Conservation (phyloP, 2,797 vertebrate genomes). For the Graptemys geographica region DNA sequence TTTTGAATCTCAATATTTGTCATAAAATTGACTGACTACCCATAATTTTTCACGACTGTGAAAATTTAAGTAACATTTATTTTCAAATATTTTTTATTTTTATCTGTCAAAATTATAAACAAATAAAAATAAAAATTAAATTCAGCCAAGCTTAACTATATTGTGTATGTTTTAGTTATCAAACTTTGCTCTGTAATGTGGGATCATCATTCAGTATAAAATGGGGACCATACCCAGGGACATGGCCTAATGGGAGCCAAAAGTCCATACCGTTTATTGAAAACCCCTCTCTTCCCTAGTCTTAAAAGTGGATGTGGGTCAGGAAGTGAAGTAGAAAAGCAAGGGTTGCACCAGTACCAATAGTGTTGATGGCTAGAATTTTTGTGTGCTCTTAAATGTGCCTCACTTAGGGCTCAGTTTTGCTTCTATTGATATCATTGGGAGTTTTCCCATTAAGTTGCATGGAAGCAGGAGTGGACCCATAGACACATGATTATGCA, state of each 20-base stretch:
- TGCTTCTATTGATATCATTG: not conserved
- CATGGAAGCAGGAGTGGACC: not conserved
- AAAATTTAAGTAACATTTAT: not conserved
- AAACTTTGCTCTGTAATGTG: accelerated
- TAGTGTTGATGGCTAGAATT: not conserved
- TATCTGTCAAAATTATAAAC: not conserved
- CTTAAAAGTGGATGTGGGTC: not conserved
- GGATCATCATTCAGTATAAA: not conserved
- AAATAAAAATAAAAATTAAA: not conserved
- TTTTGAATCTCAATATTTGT: not conserved
- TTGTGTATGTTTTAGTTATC: not conserved
- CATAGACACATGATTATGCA: not conserved
- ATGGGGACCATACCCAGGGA: not conserved
- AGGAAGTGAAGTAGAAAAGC: not conserved
- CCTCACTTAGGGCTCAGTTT: not conserved
- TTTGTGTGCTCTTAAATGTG: not conserved
- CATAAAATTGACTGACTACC: not conserved
- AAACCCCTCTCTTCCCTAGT: not conserved
- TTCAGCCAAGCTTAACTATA: not conserved
- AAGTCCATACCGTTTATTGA: not conserved
- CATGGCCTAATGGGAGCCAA: not conserved
- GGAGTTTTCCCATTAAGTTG: not conserved
- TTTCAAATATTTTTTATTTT: not conserved
- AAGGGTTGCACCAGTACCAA: not conserved
- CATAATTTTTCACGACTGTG: not conserved